Base-by-base conservation (phyloP, 2,797 vertebrate species). In the Microctenopoma stevenorrisi region DNA sequence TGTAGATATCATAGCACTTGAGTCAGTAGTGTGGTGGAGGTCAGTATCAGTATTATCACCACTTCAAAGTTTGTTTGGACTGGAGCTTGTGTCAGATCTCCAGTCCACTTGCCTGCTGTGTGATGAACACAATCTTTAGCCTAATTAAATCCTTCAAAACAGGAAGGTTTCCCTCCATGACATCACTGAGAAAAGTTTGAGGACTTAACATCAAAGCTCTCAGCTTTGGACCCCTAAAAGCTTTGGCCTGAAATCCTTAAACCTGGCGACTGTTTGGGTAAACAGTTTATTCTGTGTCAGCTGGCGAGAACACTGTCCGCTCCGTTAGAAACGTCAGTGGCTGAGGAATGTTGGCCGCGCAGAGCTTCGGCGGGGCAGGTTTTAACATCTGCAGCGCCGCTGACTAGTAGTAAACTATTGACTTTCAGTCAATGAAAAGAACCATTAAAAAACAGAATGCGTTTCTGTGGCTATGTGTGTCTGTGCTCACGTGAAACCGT, bases 231-330 rank as follows among this genome's bases (percentile, higher is more conserved):
- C 71, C 83, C 86, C 85, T 91, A 90, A 92, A 91, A 92, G 89
- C 88, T 88, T 88, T 89, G 89, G 91, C 89, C 83, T 64, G 83
- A 86, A 89, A 88, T 76, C 81, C 86, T 87, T 84, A 88, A 89
- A 90, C 82, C 85, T 86, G 74, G 86, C 62, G 84, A 87, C 88
- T 89, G 84, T 90, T 92, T 87, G 81, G 86, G 77, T 90, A 92
- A 93, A 93, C 91, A 86, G 83, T 93, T 93, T 92, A 93, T 79
- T 87, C 86, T 81, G 86, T 77, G 87, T 92, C 88, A 89, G 91
- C 89, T 90, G 89, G 85, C 56, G 78, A 65, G 86, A 84, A 89
- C 72, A 54, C 71, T 55, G 80, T 80, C 60, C 79, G 7, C 86
- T 84, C 71, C 40, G 52, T 64, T 74, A 73, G 72, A 76, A 77